Evolutionary conservation across 2,797 vertebrate species (phyloP).

Genomic region (Mus caroli): DNA sequence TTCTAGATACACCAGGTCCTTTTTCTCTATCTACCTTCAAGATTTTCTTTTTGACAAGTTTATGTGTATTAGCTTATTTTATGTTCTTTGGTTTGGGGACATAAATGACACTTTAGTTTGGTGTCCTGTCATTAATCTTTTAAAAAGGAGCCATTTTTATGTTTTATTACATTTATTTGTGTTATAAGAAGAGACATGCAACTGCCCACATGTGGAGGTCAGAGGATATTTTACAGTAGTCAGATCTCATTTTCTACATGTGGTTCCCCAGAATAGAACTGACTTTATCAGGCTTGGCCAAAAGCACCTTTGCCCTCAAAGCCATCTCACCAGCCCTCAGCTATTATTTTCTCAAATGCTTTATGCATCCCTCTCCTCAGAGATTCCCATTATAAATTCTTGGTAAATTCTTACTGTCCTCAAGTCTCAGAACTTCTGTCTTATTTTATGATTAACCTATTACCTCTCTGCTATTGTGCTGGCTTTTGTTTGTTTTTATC

Average conservation of each 20-base stretch:
- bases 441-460: neutral
- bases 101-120: neutral
- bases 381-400: neutral
- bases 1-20: neutral
- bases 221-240: neutral
- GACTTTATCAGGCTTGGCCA: neutral
- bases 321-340: neutral
- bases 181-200: neutral
- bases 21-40: neutral
- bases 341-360: neutral
- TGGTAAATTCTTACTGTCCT: neutral
- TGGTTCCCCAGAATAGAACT: neutral
- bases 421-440: neutral
- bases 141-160: neutral
- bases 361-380: neutral
- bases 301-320: neutral
- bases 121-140: conserved; percentile 31
- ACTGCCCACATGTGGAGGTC: neutral
- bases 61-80: neutral
- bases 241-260: neutral
- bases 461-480: neutral
- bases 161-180: neutral
- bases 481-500: neutral
- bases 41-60: neutral
- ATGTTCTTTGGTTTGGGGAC: neutral